Evolutionary conservation across 1,140 invertebrate species (phyloP).

Genomic region (Saccostrea cuccullata): DNA sequence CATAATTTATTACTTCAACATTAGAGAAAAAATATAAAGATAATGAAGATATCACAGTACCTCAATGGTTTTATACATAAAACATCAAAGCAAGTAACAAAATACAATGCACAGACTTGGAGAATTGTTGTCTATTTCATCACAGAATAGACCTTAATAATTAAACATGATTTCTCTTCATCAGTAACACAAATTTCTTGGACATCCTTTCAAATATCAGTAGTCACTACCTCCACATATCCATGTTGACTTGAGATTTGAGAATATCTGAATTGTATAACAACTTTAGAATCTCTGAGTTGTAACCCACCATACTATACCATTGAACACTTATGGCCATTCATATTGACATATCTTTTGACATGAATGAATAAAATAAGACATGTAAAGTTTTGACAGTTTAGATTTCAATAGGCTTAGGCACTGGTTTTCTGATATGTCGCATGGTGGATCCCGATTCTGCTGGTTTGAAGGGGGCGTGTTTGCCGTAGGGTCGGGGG

Average conservation of each 20-base stretch:
- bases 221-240: background rate
- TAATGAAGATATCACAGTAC: conserved; percentile 15
- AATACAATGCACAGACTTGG: background rate
- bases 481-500: conserved; percentile 77
- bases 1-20: conserved; percentile 20
- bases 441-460: conserved; percentile 77
- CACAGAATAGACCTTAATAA: background rate
- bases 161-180: background rate
- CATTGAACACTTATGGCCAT: conserved; percentile 10
- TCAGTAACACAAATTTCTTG: background rate
- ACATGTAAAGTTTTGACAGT: conserved; percentile 4
- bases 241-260: background rate
- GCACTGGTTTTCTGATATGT: conserved; percentile 78
- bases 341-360: background rate
- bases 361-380: background rate
- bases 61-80: conserved; percentile 7
- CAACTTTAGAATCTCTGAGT: background rate
- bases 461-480: conserved; percentile 78
- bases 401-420: conserved; percentile 79
- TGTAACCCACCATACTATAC: background rate
- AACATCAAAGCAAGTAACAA: conserved; percentile 22
- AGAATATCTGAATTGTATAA: background rate
- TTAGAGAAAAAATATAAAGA: background rate
- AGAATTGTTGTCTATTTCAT: background rate
- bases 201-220: background rate